Evolutionary conservation across 2,113 vertebrate species (phyloP), one percentile per base, ranked within the genome.

Genomic region (Stegostoma tigrinum): DNA sequence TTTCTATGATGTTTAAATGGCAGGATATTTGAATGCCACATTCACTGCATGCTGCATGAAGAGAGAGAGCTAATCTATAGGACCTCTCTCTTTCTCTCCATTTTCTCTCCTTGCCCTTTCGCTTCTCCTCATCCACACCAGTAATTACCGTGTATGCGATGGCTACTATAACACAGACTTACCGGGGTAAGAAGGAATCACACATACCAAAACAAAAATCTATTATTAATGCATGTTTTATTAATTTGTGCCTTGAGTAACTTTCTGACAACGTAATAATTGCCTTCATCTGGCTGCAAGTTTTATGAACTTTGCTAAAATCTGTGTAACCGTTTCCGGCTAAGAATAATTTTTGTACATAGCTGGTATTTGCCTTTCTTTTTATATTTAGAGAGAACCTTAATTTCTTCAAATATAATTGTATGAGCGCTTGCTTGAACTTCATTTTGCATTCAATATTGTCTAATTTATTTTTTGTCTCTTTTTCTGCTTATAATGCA

Each of bases 101-200:
- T 98, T 97, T 67, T 95, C 97, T 98, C 97, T 61, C 97, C 97
- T 98, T 97, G 97, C 68, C 67, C 94, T 68, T 98, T 98, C 97
- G 97, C 97, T 97, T 98, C 98, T 98, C 98, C 98, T 98, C 97
- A 98, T 98, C 98, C 97, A 98, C 97, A 98, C 98, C 99, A 99
- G 99, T 99, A 99, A 99, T 99, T 99, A 99, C 98, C 99, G 98
- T 98, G 99, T 99, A 98, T 99, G 99, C 98, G 99, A 99, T 96
- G 99, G 99, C 98, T 99, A 99, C 99, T 99, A 99, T 99, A 99
- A 99, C 99, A 99, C 99, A 97, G 99, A 99, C 99, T 99, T 99
- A 98, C 99, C 99, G 97, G 99, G 99, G 99, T 99, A 99, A 99
- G 99, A 98, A 98, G 98, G 97, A 98, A 98, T 97, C 97, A 97